Evolutionary conservation across 2,797 vertebrate species (phyloP).

Genomic region (Vultur gryphus): DNA sequence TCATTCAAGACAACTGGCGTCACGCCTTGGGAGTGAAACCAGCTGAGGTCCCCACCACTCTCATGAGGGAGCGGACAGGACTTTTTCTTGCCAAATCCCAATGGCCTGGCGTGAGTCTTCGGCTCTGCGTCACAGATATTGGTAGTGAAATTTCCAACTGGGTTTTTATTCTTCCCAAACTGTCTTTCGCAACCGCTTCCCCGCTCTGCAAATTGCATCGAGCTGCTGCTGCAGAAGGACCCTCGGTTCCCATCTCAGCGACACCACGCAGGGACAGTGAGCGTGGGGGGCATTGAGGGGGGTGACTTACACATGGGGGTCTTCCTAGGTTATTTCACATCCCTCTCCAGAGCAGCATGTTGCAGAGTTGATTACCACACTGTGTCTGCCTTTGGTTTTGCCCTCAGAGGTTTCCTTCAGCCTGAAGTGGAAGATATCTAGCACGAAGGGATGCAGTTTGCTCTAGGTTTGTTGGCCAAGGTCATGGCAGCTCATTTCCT

Average conservation of each 20-base stretch:
- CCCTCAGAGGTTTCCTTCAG: not conserved
- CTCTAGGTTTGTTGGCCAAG: not conserved
- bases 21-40: not conserved
- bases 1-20: not conserved
- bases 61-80: not conserved
- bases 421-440: not conserved
- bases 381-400: not conserved
- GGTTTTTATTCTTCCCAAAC: not conserved
- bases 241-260: rapidly evolving
- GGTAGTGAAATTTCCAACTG: constrained; percentile 9
- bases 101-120: not conserved
- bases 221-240: not conserved
- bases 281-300: rapidly evolving
- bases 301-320: not conserved
- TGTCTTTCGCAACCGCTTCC: not conserved
- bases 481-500: not conserved
- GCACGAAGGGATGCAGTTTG: rapidly evolving
- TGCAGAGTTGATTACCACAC: not conserved
- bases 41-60: not conserved
- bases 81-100: not conserved
- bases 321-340: not conserved
- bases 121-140: not conserved
- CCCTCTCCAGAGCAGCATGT: not conserved
- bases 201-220: not conserved
- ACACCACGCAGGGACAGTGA: rapidly evolving